phyloP scores from a whole-genome alignment of 2,888 invertebrate species.

The Leptopterna dolabrata region DNA sequence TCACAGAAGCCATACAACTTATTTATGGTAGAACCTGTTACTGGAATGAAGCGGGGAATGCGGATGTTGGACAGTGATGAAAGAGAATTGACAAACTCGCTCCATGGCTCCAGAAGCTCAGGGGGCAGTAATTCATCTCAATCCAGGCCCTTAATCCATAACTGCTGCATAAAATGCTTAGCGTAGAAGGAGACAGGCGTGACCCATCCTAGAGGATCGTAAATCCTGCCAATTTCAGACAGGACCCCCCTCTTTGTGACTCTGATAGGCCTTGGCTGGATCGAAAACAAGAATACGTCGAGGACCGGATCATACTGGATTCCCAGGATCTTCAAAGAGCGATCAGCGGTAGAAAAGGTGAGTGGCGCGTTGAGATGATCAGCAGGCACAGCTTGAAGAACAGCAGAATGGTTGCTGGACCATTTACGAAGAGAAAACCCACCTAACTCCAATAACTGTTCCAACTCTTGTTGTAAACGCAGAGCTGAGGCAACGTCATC shows the following conservation, averaged over 20 bases:
- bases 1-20: not conserved
- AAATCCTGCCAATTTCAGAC: slow-evolving; percentile 23
- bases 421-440: slow-evolving; percentile 62
- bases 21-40: not conserved
- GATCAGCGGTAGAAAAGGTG: not conserved
- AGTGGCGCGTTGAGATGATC: not conserved
- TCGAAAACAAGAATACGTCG: slow-evolving; percentile 55
- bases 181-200: not conserved
- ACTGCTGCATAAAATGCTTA: not conserved
- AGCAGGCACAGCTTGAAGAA: not conserved
- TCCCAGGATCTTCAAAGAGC: slow-evolving; percentile 56
- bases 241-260: slow-evolving; percentile 59
- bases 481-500: slow-evolving; percentile 58
- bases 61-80: not conserved
- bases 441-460: slow-evolving; percentile 54
- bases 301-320: slow-evolving; percentile 55
- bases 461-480: slow-evolving; percentile 57
- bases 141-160: not conserved
- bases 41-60: not conserved
- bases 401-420: slow-evolving; percentile 57
- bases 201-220: not conserved
- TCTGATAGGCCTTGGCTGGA: not conserved
- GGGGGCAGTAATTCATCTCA: not conserved
- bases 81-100: not conserved
- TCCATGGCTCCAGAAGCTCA: not conserved